Evolutionary conservation across 2,797 vertebrate species (phyloP).

Genomic region (Menidia menidia): DNA sequence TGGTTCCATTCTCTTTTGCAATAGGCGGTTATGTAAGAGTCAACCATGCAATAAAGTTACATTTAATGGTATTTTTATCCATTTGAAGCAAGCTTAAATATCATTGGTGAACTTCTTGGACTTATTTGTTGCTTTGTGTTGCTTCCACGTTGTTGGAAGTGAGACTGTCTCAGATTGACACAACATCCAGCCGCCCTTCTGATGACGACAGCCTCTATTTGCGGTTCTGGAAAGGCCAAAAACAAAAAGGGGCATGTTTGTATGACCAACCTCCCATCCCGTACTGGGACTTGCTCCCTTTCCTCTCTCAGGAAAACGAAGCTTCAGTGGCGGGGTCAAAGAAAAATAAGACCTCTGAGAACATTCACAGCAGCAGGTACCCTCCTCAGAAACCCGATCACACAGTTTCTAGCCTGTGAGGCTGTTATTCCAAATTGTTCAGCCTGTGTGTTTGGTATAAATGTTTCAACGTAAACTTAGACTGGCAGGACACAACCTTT

Average conservation of each 20-base stretch:
- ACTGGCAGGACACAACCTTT: background rate
- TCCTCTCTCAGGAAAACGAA: background rate
- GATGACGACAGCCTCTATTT: constrained; percentile 8
- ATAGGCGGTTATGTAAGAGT: too few relatives aligned
- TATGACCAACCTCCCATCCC: constrained; percentile 1
- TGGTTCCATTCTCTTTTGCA: too few relatives aligned
- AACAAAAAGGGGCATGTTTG: background rate
- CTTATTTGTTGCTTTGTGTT: background rate
- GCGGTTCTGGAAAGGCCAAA: constrained; percentile 2
- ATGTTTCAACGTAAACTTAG: background rate
- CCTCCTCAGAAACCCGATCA: background rate
- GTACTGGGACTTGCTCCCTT: background rate
- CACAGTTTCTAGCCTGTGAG: too few relatives aligned
- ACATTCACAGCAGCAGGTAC: background rate
- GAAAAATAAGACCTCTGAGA: background rate
- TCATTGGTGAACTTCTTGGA: background rate
- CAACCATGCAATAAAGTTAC: too few relatives aligned
- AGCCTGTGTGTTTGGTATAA: background rate
- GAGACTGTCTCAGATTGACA: background rate
- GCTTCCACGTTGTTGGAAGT: background rate
- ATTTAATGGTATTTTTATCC: too few relatives aligned
- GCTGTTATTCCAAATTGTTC: background rate
- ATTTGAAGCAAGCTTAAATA: background rate
- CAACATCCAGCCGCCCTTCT: background rate
- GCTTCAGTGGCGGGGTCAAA: constrained; percentile 1